Evolutionary conservation across 2,113 vertebrate species (phyloP), one percentile per base, ranked within the genome.

Genomic region (Chloroceryle aenea): DNA sequence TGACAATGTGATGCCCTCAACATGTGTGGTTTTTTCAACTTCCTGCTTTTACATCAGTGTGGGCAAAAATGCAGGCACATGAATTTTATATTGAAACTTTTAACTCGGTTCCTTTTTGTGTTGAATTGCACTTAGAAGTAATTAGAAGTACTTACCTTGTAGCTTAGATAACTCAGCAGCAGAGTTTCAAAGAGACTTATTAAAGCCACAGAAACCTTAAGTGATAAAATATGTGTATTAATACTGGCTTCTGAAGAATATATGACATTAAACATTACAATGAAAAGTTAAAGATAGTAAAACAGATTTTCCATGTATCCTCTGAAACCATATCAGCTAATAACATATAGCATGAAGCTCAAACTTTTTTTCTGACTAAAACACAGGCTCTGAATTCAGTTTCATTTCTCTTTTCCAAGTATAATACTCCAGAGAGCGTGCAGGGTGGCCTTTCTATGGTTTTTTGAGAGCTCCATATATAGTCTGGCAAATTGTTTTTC

Each of bases 131-230:
- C 10, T 26, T 73, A 36, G 42, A 63, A 67, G 32, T 66, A 79
- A 75, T 58, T 72, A 71, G 63, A 88, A 81, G 14, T 62, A 87
- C 96, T 97, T 98, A 98, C 98, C 98, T 98, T 98, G 86, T 98
- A 98, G 93, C 98, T 98, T 79, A 98, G 98, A 96, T 98, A 98
- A 95, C 97, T 98, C 90, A 98, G 97, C 40, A 98, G 94, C 19
- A 98, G 97, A 64, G 98, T 98, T 98, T 98, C 98, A 97, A 98
- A 97, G 59, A 98, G 96, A 97, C 98, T 98, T 97, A 98, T 98
- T 95, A 98, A 93, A 59, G 98, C 98, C 97, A 98, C 98, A 79
- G 98, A 98, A 68, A 98, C 98, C 98, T 98, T 94, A 95, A 98
- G 69, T 61, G 47, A 82, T 38, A 85, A 83, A 84, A 68, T 18